Evolutionary conservation across 2,888 invertebrate genomes (phyloP).

Genomic region (Aspidiotus rigidus): DNA sequence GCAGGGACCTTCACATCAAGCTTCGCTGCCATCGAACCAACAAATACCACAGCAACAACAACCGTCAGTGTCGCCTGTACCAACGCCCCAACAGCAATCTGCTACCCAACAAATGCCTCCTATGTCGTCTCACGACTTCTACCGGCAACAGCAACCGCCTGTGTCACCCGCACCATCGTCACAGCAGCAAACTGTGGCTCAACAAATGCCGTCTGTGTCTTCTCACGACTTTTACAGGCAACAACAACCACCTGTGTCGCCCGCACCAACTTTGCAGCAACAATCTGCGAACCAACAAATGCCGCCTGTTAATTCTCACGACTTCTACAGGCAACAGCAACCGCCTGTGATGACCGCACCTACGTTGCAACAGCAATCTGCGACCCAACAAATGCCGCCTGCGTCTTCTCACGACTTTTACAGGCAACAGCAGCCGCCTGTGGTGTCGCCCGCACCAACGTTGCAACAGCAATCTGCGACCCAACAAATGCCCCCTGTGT

Average conservation of each 20-base stretch:
- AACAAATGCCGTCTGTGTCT: neutral
- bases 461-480: slow-evolving; percentile 45
- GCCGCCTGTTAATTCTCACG: too few relatives aligned
- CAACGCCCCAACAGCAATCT: slow-evolving; percentile 46
- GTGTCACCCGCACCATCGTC: slow-evolving; percentile 42
- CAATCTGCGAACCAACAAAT: slow-evolving; percentile 36
- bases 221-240: slow-evolving; percentile 35
- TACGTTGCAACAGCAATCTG: slow-evolving; percentile 42
- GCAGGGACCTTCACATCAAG: slow-evolving; percentile 40
- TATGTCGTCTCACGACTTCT: slow-evolving; percentile 46
- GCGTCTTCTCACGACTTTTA: slow-evolving; percentile 47
- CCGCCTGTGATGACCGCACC: slow-evolving; percentile 39
- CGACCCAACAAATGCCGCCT: slow-evolving; percentile 34
- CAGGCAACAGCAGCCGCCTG: slow-evolving; percentile 41
- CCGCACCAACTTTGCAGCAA: slow-evolving; percentile 41
- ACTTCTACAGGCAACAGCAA: slow-evolving; percentile 40
- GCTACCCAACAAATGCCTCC: slow-evolving; percentile 42
- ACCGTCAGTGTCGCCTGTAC: slow-evolving; percentile 40
- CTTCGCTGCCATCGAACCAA: slow-evolving; percentile 35
- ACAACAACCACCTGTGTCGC: slow-evolving; percentile 34
- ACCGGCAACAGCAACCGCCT: slow-evolving; percentile 49
- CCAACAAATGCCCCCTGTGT: slow-evolving; percentile 42
- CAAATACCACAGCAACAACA: slow-evolving; percentile 39
- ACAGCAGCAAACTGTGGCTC: slow-evolving; percentile 37
- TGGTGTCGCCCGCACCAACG: slow-evolving; percentile 43